Base-by-base conservation (phyloP, 2,888 invertebrate species). In the Anaspis maculata region DNA sequence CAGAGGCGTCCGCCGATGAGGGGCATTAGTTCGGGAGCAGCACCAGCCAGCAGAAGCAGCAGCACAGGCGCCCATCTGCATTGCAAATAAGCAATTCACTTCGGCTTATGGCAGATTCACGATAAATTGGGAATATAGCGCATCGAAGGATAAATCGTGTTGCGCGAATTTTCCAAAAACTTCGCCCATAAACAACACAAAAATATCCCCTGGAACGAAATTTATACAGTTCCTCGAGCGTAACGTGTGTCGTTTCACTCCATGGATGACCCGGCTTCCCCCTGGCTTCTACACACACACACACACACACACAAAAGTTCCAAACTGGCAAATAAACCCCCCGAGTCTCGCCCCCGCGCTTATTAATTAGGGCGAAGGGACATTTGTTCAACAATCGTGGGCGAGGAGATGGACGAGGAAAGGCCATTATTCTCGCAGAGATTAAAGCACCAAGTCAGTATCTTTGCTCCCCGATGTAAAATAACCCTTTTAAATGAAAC, bases 11-110 rank as follows among this genome's bases (percentile, higher is more conserved):
- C 48, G 43, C 40, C 42, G 38, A 42, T 40, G 43, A 48, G 43
- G 43, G 40, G 45, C 42, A 45, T 49, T 45, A 48, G 42, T 36
- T 35, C 44, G 48, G 38, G n/a, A n/a, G n/a, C n/a, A n/a, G n/a
- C n/a, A n/a, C n/a, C n/a, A n/a, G n/a, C n/a, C n/a, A n/a, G n/a
- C n/a, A n/a, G n/a, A n/a, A n/a, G n/a, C n/a, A n/a, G n/a, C n/a
- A n/a, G n/a, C n/a, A n/a, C 45, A 45, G 49, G 46, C 45, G 44
- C 45, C 45, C 52, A 59, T 59, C 56, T 58, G 58, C 54, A 59
- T 55, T 59, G 59, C 59, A 58, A 59, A 59, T 59, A 49, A 54
- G 57, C 56, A 54, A 57, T 56, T 54, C 57, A 54, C 44, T 44
- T 39, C 42, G 54, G 56, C 54, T 56, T 55, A 50, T 45, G 36